Conservation (phyloP, 2,888 invertebrate genomes). For the Hedya salicella region DNA sequence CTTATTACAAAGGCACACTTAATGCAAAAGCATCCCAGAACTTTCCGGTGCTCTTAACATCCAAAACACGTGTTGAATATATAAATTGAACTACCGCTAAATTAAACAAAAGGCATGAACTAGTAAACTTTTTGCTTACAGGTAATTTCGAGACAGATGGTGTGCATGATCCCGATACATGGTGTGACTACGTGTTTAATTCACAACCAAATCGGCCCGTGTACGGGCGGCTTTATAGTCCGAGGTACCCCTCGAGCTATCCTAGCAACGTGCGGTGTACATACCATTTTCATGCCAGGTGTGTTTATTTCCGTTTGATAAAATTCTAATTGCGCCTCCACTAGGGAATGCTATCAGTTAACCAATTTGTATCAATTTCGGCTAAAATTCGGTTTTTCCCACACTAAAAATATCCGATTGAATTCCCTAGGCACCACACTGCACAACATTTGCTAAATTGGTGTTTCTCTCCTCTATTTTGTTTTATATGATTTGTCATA, state of each 20-base stretch:
- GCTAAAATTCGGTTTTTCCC: no score
- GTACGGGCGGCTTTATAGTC: conserved; percentile 94
- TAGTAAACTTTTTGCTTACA: conserved; percentile 63
- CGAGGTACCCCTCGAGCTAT: conserved; percentile 97
- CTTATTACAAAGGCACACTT: conserved; percentile 28
- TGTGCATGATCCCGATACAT: conserved; percentile 89
- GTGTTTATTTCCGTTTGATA: conserved; percentile 40
- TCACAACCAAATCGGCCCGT: conserved; percentile 88
- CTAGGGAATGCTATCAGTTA: no score
- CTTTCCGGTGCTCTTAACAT: conserved; percentile 19
- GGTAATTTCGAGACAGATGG: conserved; percentile 93
- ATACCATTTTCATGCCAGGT: conserved; percentile 95
- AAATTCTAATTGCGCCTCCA: not conserved
- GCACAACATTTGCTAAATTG: no score
- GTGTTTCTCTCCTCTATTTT: no score
- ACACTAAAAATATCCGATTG: no score
- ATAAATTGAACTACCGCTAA: conserved; percentile 21
- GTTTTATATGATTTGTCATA: no score
- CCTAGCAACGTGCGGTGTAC: conserved; percentile 95
- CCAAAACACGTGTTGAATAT: conserved; percentile 38
- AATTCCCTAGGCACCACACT: no score
- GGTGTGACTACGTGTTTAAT: conserved; percentile 94
- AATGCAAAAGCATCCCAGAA: conserved; percentile 15
- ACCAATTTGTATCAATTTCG: no score
- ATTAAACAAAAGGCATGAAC: conserved; percentile 31